Evolutionary conservation across 2,888 invertebrate genomes (phyloP).

Genomic region (Dione vanillae): DNA sequence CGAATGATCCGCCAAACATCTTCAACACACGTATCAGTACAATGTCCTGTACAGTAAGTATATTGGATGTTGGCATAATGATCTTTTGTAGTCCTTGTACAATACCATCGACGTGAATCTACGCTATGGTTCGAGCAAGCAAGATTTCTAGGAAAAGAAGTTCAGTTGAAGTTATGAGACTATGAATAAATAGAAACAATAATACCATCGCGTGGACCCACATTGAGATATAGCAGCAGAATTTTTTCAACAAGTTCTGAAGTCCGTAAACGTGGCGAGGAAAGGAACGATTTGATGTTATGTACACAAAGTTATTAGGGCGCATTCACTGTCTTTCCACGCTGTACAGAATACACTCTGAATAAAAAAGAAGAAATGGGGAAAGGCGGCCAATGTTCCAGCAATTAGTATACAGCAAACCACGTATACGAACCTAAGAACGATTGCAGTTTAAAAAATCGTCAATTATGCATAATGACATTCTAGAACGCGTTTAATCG

Average conservation of each 20-base stretch:
- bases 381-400: constrained; percentile 3
- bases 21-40: constrained; percentile 26
- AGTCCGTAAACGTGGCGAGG: constrained; percentile 27
- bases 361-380: neutral
- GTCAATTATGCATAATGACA: constrained; percentile 23
- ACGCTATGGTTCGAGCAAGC: constrained; percentile 29
- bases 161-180: neutral
- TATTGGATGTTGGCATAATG: constrained; percentile 20
- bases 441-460: constrained; percentile 23
- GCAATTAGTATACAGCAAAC: neutral
- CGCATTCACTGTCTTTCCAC: neutral
- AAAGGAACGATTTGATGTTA: neutral
- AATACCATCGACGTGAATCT: constrained; percentile 35
- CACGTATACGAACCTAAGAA: constrained; percentile 27
- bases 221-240: constrained; percentile 33
- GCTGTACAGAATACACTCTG: neutral
- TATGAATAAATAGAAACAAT: constrained; percentile 4
- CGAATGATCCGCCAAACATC: neutral
- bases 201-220: constrained; percentile 37
- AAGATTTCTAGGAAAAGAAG: neutral
- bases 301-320: neutral
- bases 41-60: neutral
- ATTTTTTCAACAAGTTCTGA: constrained; percentile 24
- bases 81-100: constrained; percentile 28
- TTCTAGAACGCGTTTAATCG: constrained; percentile 25